Conservation (phyloP, 1,140 invertebrate species). For the Caenorhabditis remanei region DNA sequence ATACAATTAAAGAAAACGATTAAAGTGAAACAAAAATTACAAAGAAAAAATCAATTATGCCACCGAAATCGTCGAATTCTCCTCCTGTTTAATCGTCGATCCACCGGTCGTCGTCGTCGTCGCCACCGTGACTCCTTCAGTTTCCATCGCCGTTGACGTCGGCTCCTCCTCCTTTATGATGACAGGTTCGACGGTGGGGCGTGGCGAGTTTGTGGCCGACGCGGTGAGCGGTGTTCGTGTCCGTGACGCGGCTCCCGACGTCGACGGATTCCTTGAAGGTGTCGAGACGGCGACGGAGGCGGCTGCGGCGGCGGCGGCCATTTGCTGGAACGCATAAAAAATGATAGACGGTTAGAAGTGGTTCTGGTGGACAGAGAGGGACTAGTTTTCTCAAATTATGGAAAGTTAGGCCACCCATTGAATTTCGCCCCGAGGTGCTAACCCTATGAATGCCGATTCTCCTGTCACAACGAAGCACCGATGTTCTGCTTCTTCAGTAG, state of each 20-base stretch:
- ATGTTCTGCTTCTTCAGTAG: neutral
- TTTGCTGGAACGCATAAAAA: slow-evolving; percentile 5
- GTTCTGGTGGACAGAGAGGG: neutral
- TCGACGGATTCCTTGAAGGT: slow-evolving; percentile 53
- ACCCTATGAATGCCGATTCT: no score
- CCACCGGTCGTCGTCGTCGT: neutral
- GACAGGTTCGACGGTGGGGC: neutral
- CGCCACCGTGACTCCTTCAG: neutral
- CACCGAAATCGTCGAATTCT: slow-evolving; percentile 12
- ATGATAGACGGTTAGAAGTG: neutral
- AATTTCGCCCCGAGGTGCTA: no score
- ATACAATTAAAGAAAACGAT: neutral
- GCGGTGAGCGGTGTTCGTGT: slow-evolving; percentile 36
- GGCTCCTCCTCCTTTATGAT: slow-evolving; percentile 13
- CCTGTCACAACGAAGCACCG: neutral
- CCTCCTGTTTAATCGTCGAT: slow-evolving; percentile 19
- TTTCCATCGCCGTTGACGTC: neutral
- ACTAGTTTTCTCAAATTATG: neutral
- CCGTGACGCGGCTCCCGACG: slow-evolving; percentile 34
- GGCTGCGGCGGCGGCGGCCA: neutral
- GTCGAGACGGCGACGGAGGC: slow-evolving; percentile 23
- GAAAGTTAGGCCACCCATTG: no score
- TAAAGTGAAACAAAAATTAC: no score
- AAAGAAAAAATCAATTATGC: neutral
- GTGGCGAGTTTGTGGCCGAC: slow-evolving; percentile 18